A percentile compares a stretch with the other conserved stretches of the same genome.
These are phyloP conservation scores for Liopterus haemorrhoidalis DNA, from an alignment of 2,888 invertebrate species.

Conservation along the genomic window DNA sequence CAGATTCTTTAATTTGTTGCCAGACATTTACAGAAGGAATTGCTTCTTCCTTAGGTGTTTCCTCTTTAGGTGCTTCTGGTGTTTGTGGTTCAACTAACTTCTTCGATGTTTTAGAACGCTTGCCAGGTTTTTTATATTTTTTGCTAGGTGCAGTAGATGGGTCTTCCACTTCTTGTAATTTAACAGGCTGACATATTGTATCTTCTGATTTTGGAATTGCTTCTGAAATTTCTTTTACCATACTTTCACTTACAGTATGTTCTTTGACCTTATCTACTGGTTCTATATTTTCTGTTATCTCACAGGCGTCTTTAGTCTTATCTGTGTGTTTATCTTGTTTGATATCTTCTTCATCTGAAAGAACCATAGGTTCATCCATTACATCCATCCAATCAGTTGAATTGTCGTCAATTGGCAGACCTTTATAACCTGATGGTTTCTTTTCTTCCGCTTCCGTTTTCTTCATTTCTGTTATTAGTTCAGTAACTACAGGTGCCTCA, in stretches of 20 bases:
- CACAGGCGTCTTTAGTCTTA: constrained; percentile 14
- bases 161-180: neutral
- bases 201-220: neutral
- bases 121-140: constrained; percentile 8
- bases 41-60: constrained; percentile 10
- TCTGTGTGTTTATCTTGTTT: no score
- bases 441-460: constrained; percentile 29
- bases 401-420: constrained; percentile 30
- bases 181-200: neutral
- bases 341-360: constrained; percentile 31
- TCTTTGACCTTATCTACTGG: neutral
- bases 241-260: constrained; percentile 1
- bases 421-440: constrained; percentile 25
- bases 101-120: constrained; percentile 7
- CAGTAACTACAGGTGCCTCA: constrained; percentile 9
- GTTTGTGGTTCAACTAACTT: neutral
- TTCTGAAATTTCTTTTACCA: neutral
- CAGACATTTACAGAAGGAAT: no score
- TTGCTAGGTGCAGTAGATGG: neutral
- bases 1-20: no score
- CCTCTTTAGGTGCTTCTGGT: constrained; percentile 1
- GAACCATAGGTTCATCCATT: constrained; percentile 36
- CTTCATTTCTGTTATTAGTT: constrained; percentile 6
- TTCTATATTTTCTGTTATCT: no score
- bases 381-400: constrained; percentile 31